These are phyloP conservation scores for Neuroterus valhalla DNA, from an alignment of 1,140 invertebrate species.

Conservation along the genomic window DNA sequence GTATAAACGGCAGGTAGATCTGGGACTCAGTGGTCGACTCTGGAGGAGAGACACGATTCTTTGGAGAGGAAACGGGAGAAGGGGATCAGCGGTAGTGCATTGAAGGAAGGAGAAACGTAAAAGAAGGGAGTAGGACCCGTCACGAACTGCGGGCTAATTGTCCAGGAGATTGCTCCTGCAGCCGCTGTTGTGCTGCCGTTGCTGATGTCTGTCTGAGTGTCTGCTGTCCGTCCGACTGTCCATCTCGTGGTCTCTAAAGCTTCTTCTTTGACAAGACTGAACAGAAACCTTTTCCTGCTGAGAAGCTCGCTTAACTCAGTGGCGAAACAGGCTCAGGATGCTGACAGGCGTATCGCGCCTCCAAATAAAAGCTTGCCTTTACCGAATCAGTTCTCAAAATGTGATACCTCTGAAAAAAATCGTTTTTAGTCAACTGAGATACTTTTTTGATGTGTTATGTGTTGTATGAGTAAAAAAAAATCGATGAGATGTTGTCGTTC, in stretches of 20 bases:
- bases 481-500: no score
- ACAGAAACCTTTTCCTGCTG: constrained; percentile 38
- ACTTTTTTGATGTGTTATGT: no score
- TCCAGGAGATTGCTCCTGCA: constrained; percentile 72
- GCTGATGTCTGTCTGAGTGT: constrained; percentile 54
- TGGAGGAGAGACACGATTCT: constrained; percentile 45
- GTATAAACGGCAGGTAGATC: constrained; percentile 68
- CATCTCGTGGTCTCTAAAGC: constrained; percentile 42
- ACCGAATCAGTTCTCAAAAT: no score
- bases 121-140: constrained; percentile 65
- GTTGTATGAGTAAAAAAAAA: no score
- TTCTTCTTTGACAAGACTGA: not conserved
- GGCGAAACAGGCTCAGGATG: constrained; percentile 38
- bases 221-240: constrained; percentile 53
- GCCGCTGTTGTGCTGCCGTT: constrained; percentile 54
- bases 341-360: constrained; percentile 43
- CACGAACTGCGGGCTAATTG: constrained; percentile 74
- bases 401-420: no score
- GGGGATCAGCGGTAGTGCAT: constrained; percentile 26
- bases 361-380: constrained; percentile 49
- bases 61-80: constrained; percentile 31
- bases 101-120: constrained; percentile 44
- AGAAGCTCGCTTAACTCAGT: constrained; percentile 45
- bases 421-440: no score
- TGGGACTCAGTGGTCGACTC: constrained; percentile 54